Base-by-base conservation (phyloP, 1,140 invertebrate genomes). In the Philopotamus ludificatus region DNA sequence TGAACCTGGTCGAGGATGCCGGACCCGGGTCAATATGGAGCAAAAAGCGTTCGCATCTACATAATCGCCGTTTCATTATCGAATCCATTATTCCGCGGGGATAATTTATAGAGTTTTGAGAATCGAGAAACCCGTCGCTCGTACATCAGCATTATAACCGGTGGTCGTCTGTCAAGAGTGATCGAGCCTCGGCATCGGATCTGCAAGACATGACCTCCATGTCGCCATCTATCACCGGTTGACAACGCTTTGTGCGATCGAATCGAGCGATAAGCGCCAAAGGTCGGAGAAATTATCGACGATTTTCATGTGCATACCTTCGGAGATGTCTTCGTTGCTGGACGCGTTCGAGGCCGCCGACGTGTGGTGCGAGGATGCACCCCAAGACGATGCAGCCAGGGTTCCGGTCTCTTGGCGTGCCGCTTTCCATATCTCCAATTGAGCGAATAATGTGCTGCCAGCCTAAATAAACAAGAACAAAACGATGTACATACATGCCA, bases 371-470 rank as follows among this genome's bases (percentile, higher is more conserved):
- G 79, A 39, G 66, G 70, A 53, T 61, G 64, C 18, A n/a, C 51
- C 54, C 63, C 67, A 66, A 75, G 75, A 21, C 75, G 25, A 23
- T 47, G 73, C 12, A 15, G 51, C 45, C 9, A 39, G 26, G 1
- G 8, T 41, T 70, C 58, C 75, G 71, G 76, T 75, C 80, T 62
- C 77, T 72, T 63, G 72, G 72, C 83, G 82, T 71, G 92, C 89
- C 58, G 87, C 89, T 76, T 93, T 94, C 93, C 93, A 96, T 58
- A 97, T 91, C 76, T 96, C 94, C 71, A 97, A 75, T 73, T 95
- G 91, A 28, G 92, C 91, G 75, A 90, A 89, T 42, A 97, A 76
- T 68, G 89, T 91, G 73, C 90, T 89, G 3, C 94, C 94, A 70
- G 88, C 87, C 89, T 92, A 74, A 2, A 42, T 22, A 41, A n/a